Evolutionary conservation across 2,888 invertebrate species (phyloP).

Genomic region (Eudiplozoon nipponicum): DNA sequence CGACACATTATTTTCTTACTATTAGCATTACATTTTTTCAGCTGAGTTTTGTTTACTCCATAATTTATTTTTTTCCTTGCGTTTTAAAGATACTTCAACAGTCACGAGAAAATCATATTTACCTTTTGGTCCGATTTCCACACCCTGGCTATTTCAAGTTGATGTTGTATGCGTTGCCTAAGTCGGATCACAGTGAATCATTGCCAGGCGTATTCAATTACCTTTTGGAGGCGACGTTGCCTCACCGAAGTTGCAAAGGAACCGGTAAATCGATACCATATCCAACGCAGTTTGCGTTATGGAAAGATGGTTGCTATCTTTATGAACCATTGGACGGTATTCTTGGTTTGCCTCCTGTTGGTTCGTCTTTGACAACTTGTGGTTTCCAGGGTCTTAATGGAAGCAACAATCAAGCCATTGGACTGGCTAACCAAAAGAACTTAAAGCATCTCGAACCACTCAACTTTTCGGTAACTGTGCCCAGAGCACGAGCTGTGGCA

Average conservation of each 20-base stretch:
- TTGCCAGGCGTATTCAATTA: conserved; percentile 28
- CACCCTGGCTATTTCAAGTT: conserved; percentile 25
- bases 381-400: not conserved
- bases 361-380: not conserved
- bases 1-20: too few species aligned
- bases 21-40: too few species aligned
- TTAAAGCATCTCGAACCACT: conserved; percentile 6
- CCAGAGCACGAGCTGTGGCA: conserved; percentile 24
- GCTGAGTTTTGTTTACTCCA: too few species aligned
- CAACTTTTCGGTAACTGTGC: conserved; percentile 19
- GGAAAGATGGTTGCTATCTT: conserved; percentile 28
- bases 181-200: conserved; percentile 22
- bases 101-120: conserved; percentile 20
- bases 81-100: conserved; percentile 24
- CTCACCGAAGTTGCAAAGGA: too few species aligned
- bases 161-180: conserved; percentile 24
- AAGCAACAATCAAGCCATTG: not conserved
- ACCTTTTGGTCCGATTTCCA: conserved; percentile 22
- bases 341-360: conserved; percentile 16
- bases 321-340: conserved; percentile 21
- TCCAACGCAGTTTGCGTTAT: conserved; percentile 28
- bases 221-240: conserved; percentile 21
- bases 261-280: too few species aligned
- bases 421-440: not conserved
- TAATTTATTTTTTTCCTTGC: too few species aligned